Evolutionary conservation across 2,888 invertebrate genomes (phyloP), one percentile per base, ranked within the genome.

Genomic region (Hedya salicella): DNA sequence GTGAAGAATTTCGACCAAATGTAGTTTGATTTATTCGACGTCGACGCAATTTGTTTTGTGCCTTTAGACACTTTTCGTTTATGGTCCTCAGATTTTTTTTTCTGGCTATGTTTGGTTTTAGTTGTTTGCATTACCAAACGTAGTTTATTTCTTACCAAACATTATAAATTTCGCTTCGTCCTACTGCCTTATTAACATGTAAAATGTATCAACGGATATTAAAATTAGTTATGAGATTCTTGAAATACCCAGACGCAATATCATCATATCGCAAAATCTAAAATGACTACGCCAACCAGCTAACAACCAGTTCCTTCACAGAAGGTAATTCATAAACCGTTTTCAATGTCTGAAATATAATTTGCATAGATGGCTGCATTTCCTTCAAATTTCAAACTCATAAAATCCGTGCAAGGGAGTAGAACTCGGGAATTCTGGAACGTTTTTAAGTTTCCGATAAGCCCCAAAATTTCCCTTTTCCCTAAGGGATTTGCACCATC

Each of bases 1-100:
- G 30, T 40, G 66, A 53, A 54, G 60, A 66, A 61, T 61, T 66
- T 66, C 48, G 54, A 61, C 40, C 54, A 61, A 54, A 66, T 54
- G 42, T 52, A 59, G 64, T 17, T 39, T 65, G 59, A 53, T 60
- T 60, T 60, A 60, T 65, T 53, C 14, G 6, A n/a, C 8, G 16
- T 13, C 39, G 40, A 19, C 30, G 16, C 11, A 16, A 57, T 57
- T 32, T 14, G 49, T 63, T 61, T 52, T 48, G 17, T 46, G 11
- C 11, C 3, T 25, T 25, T 25, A 17, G 3, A 19, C 11, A 14
- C 46, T 48, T 42, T 14, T 17, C 16, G 13, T 57, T 25, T 64
- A 32, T 21, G 50, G 50, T 13, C 30, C 17, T 32, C 36, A 36
- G 9, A 21, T 21, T 42, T 13, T 40, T 1, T 52, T 19, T 4